Evolutionary conservation across 2,113 vertebrate genomes (phyloP).

Genomic region (Odontesthes bonariensis): DNA sequence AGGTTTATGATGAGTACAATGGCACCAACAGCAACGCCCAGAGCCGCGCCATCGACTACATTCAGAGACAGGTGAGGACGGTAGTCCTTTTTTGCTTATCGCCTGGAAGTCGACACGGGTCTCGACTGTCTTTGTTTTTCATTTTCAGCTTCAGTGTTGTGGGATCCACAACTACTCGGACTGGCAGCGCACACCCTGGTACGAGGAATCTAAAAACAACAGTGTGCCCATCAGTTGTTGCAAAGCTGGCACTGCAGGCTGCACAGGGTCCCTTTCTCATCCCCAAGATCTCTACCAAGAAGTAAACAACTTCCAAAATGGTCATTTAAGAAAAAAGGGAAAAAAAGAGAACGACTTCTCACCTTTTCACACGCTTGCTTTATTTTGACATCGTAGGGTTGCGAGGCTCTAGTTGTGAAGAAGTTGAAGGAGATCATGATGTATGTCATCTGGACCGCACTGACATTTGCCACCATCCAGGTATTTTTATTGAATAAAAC

Average conservation of each 20-base stretch:
- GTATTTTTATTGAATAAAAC: slow-evolving; percentile 72
- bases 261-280: slow-evolving; percentile 88
- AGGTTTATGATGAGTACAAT: slow-evolving; percentile 94
- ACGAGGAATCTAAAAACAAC: slow-evolving; percentile 91
- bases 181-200: slow-evolving; percentile 93
- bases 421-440: slow-evolving; percentile 98
- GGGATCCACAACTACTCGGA: slow-evolving; percentile 94
- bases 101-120: not conserved
- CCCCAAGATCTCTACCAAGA: slow-evolving; percentile 92
- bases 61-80: slow-evolving; percentile 93
- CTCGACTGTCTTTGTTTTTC: not conserved
- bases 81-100: slow-evolving; percentile 19
- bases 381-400: slow-evolving; percentile 84
- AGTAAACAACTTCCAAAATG: slow-evolving; percentile 63
- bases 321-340: not conserved
- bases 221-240: slow-evolving; percentile 96
- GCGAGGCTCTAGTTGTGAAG: slow-evolving; percentile 94
- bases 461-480: slow-evolving; percentile 95
- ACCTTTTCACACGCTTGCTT: not conserved
- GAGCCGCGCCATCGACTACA: slow-evolving; percentile 95
- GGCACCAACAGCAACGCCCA: slow-evolving; percentile 93
- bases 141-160: slow-evolving; percentile 90
- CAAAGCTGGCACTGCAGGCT: slow-evolving; percentile 84
- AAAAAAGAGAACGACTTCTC: not conserved
- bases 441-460: slow-evolving; percentile 94